Percentiles rank a stretch among this genome's conserved stretches.
Evolutionary conservation across 2,113 vertebrate species (phyloP).

Genomic region (Alectura lathami): DNA sequence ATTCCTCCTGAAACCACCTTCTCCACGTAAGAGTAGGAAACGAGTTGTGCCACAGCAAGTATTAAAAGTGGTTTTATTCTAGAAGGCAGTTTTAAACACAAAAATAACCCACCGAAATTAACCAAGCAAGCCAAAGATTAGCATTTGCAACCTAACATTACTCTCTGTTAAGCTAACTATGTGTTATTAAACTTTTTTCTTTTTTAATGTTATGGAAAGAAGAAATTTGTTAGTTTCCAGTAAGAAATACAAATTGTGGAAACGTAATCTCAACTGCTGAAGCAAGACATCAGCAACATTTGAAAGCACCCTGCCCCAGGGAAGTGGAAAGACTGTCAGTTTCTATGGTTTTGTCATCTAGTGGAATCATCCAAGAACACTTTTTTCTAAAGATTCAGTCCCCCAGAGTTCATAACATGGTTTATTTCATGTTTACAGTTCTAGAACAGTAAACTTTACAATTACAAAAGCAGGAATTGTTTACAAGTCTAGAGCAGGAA

Average conservation of each 20-base stretch:
- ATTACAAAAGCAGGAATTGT: no score
- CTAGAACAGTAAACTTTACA: no score
- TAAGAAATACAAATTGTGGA: not conserved
- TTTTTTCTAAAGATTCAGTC: not conserved
- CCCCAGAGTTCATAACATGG: not conserved
- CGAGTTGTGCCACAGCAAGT: not conserved
- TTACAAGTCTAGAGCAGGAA: not conserved
- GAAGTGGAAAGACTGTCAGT: not conserved
- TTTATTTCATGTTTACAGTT: not conserved
- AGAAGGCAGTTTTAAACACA: not conserved
- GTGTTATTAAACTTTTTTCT: accelerated
- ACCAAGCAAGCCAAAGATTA: not conserved
- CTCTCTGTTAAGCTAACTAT: not conserved
- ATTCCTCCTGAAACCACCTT: not conserved
- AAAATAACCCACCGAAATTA: not conserved
- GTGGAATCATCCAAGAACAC: not conserved
- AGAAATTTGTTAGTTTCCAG: not conserved
- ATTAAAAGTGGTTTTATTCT: not conserved
- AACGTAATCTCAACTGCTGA: no score
- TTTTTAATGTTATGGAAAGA: not conserved
- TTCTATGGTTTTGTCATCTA: not conserved
- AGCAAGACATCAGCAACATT: not conserved
- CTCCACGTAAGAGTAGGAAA: not conserved
- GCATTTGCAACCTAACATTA: not conserved
- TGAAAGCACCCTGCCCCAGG: not conserved